Evolutionary conservation across 2,888 invertebrate genomes (phyloP).

Genomic region (Hydriomena furcata): DNA sequence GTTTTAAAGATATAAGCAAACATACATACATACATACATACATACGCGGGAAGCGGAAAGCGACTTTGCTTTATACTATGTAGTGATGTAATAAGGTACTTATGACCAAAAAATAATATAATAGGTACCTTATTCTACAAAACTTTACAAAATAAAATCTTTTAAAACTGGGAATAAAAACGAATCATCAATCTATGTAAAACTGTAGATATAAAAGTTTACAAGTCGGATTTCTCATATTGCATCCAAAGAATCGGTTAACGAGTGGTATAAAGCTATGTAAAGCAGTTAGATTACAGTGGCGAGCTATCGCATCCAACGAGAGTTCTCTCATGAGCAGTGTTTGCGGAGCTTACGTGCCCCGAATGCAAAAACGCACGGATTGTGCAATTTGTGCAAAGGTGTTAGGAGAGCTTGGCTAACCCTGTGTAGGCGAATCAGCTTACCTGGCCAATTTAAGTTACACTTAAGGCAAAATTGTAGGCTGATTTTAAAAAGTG

Average conservation of each 20-base stretch:
- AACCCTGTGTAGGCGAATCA: slow-evolving; percentile 25
- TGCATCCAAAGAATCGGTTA: slow-evolving; percentile 28
- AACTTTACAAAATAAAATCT: not conserved
- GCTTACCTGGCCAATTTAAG: slow-evolving; percentile 28
- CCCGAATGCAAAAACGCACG: slow-evolving; percentile 40
- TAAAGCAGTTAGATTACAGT: slow-evolving; percentile 38
- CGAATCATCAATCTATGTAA: slow-evolving; percentile 16
- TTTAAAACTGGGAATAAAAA: slow-evolving; percentile 37
- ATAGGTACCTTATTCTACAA: too few species aligned
- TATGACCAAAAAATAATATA: too few species aligned
- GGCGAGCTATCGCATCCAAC: slow-evolving; percentile 34
- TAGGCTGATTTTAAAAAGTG: slow-evolving; percentile 2
- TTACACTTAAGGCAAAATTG: slow-evolving; percentile 6
- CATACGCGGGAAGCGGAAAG: too few species aligned
- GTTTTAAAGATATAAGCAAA: too few species aligned
- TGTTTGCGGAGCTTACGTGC: slow-evolving; percentile 41
- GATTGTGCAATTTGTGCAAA: slow-evolving; percentile 40
- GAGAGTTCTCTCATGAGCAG: slow-evolving; percentile 34
- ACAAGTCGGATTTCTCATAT: slow-evolving; percentile 15
- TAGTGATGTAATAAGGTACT: too few species aligned
- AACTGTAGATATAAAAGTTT: too few species aligned
- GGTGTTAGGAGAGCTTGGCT: slow-evolving; percentile 34
- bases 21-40: too few species aligned
- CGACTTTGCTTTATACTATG: too few species aligned
- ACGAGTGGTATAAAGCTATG: slow-evolving; percentile 35